Base-by-base conservation (phyloP, 2,797 vertebrate genomes). In the Champsocephalus gunnari region DNA sequence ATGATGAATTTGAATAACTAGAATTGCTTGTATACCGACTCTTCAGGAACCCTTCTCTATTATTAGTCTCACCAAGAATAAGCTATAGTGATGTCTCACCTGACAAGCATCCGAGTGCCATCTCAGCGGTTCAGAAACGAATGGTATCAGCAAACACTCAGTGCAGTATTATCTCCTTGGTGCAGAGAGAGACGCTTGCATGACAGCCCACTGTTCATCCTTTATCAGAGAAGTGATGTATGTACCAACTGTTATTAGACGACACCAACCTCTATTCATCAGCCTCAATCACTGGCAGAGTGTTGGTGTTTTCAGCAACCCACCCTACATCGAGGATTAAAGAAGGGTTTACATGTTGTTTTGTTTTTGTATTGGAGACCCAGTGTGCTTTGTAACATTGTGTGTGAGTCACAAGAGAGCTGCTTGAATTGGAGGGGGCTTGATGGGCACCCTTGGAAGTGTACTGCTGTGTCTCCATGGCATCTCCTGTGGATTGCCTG, bases 81-180 rank as follows among this genome's bases (percentile, higher is more conserved):
- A 57, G 17, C 28, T 79, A 49, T 28, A 12, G 13, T 51, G 55
- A 76, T 2, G 1, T 44, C 45, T 77, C 70, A 75, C 57, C 62
- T 1, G 2, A 34, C 10, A 1, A 12, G 48, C 34, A 21, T 45
- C 0, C 49, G 80, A 76, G 48, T 49, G 56, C 56, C 3, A 0
- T 8, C 65, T 87, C 76, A 83, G 84, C 80, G 51, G 17, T 51
- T 71, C 57, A 19, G 14, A 58, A 24, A 77, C 53, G n/a, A 58
- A 58, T 21, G 28, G 2, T 24, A 19, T 86, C 72, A 69, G 71
- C 73, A 67, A 68, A 80, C 28, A 11, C 59, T 82, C 62, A 53
- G 38, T 32, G 34, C 63, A 50, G 45, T 32, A 45, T 58, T 48
- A 61, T 68, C 21, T 38, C 34, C 13, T 1, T 8, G 38, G 19